Conservation (phyloP, 2,888 invertebrate species). For the Limulus polyphemus region DNA sequence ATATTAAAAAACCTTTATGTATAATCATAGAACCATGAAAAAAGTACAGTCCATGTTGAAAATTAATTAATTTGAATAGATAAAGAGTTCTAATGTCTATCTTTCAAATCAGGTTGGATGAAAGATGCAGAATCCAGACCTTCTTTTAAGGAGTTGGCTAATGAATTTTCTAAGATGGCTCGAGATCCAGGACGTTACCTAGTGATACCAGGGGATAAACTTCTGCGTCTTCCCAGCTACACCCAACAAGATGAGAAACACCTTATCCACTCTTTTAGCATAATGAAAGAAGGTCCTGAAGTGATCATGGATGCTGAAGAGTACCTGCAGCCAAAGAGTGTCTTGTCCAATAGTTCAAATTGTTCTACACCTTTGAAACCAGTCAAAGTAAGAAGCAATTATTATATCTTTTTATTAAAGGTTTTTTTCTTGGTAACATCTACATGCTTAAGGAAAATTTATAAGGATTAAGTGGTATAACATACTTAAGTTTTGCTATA, state of each 20-base stretch:
- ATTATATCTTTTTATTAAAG: too few species aligned
- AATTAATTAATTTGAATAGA: too few species aligned
- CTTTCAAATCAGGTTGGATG: slow-evolving; percentile 58
- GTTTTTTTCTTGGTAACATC: too few species aligned
- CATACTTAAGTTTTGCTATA: too few species aligned
- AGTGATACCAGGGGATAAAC: slow-evolving; percentile 79
- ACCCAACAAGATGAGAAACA: slow-evolving; percentile 66
- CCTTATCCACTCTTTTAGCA: slow-evolving; percentile 55
- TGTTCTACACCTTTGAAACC: too few species aligned
- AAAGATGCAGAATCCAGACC: slow-evolving; percentile 88
- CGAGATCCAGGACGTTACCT: slow-evolving; percentile 90
- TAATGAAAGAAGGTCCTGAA: slow-evolving; percentile 61
- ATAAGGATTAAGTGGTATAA: too few species aligned
- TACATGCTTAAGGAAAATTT: too few species aligned
- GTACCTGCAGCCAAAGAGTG: slow-evolving; percentile 64
- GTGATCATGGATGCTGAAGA: slow-evolving; percentile 76
- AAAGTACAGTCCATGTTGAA: not conserved
- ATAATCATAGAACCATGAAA: not conserved
- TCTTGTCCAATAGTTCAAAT: too few species aligned
- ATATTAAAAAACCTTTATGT: too few species aligned
- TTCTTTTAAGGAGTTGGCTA: slow-evolving; percentile 79
- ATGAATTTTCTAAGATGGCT: slow-evolving; percentile 89
- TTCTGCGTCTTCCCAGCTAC: slow-evolving; percentile 68
- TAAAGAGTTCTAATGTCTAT: not conserved
- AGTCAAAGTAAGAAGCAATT: too few species aligned